Percentiles rank a stretch among this genome's conserved stretches.
Conservation (phyloP, 2,797 vertebrate species). For the Ceryle rudis region DNA sequence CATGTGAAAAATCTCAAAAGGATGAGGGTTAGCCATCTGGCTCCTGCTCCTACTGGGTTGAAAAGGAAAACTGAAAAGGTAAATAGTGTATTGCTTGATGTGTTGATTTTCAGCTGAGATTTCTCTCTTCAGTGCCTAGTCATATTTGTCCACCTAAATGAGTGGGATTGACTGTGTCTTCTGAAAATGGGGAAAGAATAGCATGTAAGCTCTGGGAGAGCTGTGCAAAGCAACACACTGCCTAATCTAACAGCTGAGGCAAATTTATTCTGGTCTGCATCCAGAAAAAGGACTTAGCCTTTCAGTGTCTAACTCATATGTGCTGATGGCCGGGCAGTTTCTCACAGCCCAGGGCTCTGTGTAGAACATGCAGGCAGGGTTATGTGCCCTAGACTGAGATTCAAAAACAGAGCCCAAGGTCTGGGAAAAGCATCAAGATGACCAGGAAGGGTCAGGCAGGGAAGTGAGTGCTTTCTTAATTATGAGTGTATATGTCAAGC, state of each 20-base stretch:
- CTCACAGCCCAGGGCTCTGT: rapidly evolving
- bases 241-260: slow-evolving; percentile 29
- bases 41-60: slow-evolving; percentile 27
- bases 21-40: slow-evolving; percentile 25
- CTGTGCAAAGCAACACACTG: neutral
- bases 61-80: slow-evolving; percentile 34
- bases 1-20: neutral
- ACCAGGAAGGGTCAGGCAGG: rapidly evolving
- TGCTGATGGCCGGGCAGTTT: neutral
- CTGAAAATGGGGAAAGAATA: neutral
- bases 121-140: neutral
- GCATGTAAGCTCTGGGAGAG: neutral
- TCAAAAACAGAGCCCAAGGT: neutral
- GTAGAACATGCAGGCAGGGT: rapidly evolving
- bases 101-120: slow-evolving; percentile 41
- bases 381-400: neutral
- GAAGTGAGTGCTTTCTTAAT: neutral
- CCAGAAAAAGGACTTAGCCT: slow-evolving; percentile 12
- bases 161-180: slow-evolving; percentile 41
- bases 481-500: neutral
- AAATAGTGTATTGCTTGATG: slow-evolving; percentile 39
- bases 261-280: slow-evolving; percentile 14
- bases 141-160: slow-evolving; percentile 50
- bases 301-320: rapidly evolving
- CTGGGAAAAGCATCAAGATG: rapidly evolving